Conservation (phyloP, 2,113 vertebrate genomes). For the Sigmodon hispidus region DNA sequence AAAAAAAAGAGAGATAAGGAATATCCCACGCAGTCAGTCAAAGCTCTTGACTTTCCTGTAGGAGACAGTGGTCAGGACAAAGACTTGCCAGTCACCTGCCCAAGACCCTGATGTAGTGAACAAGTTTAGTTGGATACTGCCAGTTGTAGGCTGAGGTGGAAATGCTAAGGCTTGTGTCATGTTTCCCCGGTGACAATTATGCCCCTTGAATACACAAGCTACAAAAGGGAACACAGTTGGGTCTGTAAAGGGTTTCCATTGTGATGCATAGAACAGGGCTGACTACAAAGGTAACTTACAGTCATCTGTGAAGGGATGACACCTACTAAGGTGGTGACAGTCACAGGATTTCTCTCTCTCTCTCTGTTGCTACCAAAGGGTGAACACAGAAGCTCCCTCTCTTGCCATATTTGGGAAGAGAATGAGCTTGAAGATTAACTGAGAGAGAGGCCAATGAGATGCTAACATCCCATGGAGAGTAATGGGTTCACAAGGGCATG, state of each 20-base stretch:
- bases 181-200: neutral
- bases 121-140: neutral
- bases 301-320: neutral
- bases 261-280: neutral
- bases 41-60: neutral
- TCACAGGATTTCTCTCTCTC: neutral
- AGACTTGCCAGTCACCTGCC: neutral
- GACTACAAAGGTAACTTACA: neutral
- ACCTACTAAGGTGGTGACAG: neutral
- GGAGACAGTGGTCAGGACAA: neutral
- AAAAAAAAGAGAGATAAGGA: no score
- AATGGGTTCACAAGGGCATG: neutral
- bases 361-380: neutral
- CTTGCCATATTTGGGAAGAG: constrained; percentile 44
- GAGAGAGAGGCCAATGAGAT: constrained; percentile 27
- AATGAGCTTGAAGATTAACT: neutral
- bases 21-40: neutral
- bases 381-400: neutral
- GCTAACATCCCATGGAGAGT: neutral
- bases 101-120: neutral
- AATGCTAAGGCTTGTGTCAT: neutral
- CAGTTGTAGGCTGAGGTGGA: neutral
- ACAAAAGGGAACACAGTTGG: neutral
- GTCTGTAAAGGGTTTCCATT: neutral
- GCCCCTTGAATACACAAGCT: neutral